These are phyloP conservation scores for Poliocrania exsul DNA, from an alignment of 2,797 vertebrate species.

Conservation along the genomic window DNA sequence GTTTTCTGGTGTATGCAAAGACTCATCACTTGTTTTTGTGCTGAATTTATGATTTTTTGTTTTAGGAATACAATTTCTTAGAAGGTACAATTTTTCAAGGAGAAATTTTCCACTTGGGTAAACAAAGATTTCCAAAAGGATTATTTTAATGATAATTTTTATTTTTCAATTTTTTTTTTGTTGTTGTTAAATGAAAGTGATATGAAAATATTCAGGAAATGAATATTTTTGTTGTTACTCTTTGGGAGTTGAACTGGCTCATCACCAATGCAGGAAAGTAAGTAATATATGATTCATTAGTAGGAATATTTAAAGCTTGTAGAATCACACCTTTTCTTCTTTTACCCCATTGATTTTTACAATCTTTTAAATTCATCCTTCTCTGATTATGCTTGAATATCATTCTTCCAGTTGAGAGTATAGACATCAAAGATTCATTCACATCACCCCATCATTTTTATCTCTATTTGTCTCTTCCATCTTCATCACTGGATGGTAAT, in stretches of 20 bases:
- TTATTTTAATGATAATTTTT: too few relatives aligned
- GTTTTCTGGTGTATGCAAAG: neutral
- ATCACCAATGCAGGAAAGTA: neutral
- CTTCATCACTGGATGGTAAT: neutral
- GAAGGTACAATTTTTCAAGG: neutral
- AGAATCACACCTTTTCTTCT: neutral
- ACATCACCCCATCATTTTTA: neutral
- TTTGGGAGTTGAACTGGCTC: neutral
- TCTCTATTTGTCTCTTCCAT: neutral
- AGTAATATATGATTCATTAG: neutral
- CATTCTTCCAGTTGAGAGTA: neutral
- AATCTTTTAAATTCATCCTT: neutral
- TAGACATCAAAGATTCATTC: neutral
- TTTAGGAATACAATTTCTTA: neutral
- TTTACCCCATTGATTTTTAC: neutral
- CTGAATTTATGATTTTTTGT: neutral
- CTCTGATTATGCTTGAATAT: neutral
- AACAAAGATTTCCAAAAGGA: neutral
- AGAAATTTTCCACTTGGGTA: neutral
- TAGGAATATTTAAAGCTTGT: neutral
- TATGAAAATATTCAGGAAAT: neutral
- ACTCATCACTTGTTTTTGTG: neutral
- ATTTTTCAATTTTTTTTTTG: neutral
- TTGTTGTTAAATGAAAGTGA: neutral
- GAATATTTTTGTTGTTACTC: neutral